These are phyloP conservation scores for Hyalella azteca DNA, from an alignment of 2,888 invertebrate species.

Conservation along the genomic window DNA sequence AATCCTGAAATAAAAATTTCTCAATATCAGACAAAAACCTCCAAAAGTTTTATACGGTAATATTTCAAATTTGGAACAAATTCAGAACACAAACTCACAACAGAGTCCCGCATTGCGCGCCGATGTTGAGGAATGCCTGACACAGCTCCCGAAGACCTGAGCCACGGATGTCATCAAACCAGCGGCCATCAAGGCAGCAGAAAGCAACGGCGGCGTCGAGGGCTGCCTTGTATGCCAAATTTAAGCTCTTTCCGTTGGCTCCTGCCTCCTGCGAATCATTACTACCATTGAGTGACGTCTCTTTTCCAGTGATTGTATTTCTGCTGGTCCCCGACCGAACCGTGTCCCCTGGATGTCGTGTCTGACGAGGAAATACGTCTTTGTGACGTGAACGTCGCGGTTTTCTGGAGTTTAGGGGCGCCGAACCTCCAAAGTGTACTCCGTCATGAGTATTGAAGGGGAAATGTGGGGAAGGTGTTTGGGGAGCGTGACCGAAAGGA, in stretches of 20 bases:
- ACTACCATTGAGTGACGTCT: neutral
- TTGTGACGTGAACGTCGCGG: neutral
- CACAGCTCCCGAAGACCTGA: neutral
- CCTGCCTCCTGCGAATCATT: neutral
- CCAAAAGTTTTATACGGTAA: too few relatives aligned
- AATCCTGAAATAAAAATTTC: too few relatives aligned
- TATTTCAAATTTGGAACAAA: too few relatives aligned
- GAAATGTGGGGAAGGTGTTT: neutral
- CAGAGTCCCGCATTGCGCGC: neutral
- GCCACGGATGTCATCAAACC: conserved; percentile 9
- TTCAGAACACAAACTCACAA: neutral
- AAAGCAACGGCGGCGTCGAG: conserved; percentile 12
- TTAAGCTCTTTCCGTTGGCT: neutral
- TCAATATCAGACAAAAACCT: too few relatives aligned
- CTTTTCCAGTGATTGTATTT: neutral
- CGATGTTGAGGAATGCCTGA: conserved; percentile 10
- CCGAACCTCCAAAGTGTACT: too few relatives aligned
- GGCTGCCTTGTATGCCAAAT: neutral
- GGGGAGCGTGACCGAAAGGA: neutral
- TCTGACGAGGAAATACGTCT: neutral
- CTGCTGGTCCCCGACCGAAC: neutral
- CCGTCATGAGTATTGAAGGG: neutral
- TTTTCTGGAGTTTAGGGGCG: neutral
- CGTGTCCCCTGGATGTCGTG: neutral
- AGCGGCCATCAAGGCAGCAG: conserved; percentile 17